These are phyloP conservation scores for Melolontha melolontha DNA, from an alignment of 2,888 invertebrate species.

Conservation along the genomic window DNA sequence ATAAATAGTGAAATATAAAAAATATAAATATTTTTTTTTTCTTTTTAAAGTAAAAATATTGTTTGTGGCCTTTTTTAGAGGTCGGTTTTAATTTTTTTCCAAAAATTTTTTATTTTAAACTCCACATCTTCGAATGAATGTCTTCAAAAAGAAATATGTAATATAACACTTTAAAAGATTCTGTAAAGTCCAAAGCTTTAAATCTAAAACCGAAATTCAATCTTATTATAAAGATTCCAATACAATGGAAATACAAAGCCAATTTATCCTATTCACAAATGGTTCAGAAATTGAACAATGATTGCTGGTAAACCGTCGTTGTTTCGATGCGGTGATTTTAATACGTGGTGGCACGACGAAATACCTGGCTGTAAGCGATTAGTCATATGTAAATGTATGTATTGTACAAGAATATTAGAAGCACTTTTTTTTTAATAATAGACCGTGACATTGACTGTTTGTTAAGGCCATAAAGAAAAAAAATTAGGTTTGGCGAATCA, in stretches of 20 bases:
- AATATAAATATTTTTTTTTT: too few species aligned
- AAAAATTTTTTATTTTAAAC: too few species aligned
- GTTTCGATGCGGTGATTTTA: constrained; percentile 2
- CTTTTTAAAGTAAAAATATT: too few species aligned
- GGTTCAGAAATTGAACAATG: constrained; percentile 22
- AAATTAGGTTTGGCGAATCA: too few species aligned
- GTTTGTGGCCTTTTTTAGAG: too few species aligned
- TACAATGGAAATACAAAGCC: constrained; percentile 18
- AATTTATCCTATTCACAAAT: constrained; percentile 15
- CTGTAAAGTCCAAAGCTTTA: too few species aligned
- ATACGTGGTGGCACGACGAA: constrained; percentile 8
- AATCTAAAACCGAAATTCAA: constrained; percentile 10
- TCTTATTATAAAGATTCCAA: constrained; percentile 6
- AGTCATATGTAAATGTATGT: constrained; percentile 26
- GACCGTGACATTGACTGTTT: constrained; percentile 20
- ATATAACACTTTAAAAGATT: too few species aligned
- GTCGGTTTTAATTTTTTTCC: too few species aligned
- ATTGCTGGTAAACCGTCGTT: neutral
- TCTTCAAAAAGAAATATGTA: too few species aligned
- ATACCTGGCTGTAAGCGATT: constrained; percentile 9
- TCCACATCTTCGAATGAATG: too few species aligned
- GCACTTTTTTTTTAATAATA: constrained; percentile 18
- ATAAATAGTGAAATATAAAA: too few species aligned
- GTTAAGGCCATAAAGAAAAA: constrained; percentile 9
- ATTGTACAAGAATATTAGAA: constrained; percentile 26